These are phyloP conservation scores for Sesia apiformis DNA, from an alignment of 2,888 invertebrate genomes.

Conservation along the genomic window DNA sequence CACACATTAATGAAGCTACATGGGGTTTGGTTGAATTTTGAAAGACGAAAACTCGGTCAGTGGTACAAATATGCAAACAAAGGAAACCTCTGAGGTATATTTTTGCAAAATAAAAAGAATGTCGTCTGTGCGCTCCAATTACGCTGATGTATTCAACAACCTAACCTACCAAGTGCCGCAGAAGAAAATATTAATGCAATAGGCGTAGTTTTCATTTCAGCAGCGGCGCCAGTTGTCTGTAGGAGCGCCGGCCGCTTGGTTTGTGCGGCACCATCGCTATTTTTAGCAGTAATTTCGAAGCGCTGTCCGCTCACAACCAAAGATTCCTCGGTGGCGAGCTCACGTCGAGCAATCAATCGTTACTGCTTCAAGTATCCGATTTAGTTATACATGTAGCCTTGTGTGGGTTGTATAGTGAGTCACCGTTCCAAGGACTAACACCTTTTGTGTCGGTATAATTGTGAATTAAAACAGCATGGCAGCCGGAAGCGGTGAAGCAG, in stretches of 20 bases:
- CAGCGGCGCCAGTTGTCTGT: neutral
- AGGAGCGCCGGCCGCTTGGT: constrained; percentile 11
- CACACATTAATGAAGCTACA: no score
- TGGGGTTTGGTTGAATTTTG: no score
- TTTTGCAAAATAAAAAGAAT: no score
- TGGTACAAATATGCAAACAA: no score
- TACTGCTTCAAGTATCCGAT: neutral
- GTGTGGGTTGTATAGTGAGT: constrained; percentile 19
- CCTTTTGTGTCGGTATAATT: constrained; percentile 22
- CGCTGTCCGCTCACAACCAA: constrained; percentile 33
- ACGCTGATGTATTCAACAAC: no score
- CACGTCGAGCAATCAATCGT: constrained; percentile 26
- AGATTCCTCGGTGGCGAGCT: constrained; percentile 35
- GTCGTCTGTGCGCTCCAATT: no score
- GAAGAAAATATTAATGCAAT: neutral
- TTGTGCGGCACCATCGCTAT: constrained; percentile 36
- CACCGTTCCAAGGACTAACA: constrained; percentile 17
- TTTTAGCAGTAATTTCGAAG: constrained; percentile 42
- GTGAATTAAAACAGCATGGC: constrained; percentile 35
- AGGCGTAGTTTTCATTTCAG: neutral
- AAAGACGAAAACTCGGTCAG: no score
- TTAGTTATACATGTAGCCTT: constrained; percentile 13
- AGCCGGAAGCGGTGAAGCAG: constrained; percentile 29
- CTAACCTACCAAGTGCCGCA: neutral
- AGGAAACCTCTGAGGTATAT: no score